These are phyloP conservation scores for Adelosebastes latens DNA, from an alignment of 2,797 vertebrate genomes.

Conservation along the genomic window DNA sequence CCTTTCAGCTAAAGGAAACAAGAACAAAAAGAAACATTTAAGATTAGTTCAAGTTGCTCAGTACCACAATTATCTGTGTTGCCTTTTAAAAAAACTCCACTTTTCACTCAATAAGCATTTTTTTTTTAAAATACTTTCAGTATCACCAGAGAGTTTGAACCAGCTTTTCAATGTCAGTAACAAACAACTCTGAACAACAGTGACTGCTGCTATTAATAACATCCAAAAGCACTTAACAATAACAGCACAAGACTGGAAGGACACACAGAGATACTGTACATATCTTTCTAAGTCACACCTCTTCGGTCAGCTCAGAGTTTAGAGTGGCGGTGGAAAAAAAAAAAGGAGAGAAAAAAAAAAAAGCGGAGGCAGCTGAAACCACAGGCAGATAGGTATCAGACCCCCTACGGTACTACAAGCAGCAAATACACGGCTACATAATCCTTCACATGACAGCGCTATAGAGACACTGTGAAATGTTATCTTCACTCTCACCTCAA, in stretches of 20 bases:
- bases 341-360: constrained; percentile 45
- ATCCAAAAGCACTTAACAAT: constrained; percentile 71
- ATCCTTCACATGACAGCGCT: constrained; percentile 85
- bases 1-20: constrained; percentile 91
- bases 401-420: constrained; percentile 81
- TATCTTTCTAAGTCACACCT: constrained; percentile 75
- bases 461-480: constrained; percentile 85
- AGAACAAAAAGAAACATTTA: constrained; percentile 13
- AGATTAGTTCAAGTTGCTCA: constrained; percentile 30
- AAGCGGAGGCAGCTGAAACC: constrained; percentile 66
- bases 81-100: neutral
- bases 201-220: constrained; percentile 75
- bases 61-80: neutral
- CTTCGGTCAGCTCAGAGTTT: constrained; percentile 70
- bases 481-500: constrained; percentile 83
- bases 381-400: constrained; percentile 83
- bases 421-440: constrained; percentile 77
- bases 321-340: constrained; percentile 40
- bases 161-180: constrained; percentile 29
- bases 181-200: constrained; percentile 58
- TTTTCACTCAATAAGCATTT: constrained; percentile 12
- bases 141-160: constrained; percentile 12
- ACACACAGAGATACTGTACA: constrained; percentile 70
- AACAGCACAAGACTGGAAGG: constrained; percentile 66
- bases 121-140: neutral